Evolutionary conservation across 1,140 invertebrate genomes (phyloP).

Genomic region (Colletes gigas): DNA sequence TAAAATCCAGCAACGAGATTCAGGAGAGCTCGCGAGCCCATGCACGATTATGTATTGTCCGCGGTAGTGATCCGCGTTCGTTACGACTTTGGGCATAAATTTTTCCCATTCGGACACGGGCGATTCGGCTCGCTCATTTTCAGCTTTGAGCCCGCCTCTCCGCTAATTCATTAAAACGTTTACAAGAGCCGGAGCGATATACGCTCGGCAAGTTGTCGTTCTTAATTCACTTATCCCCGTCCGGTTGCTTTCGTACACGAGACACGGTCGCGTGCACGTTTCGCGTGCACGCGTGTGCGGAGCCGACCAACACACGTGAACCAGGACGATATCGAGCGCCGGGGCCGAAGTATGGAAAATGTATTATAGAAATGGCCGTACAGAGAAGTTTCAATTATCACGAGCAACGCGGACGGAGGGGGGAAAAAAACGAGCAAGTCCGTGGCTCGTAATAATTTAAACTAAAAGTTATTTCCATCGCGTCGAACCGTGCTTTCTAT

Average conservation of each 20-base stretch:
- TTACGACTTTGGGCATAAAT: constrained; percentile 20
- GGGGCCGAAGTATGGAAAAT: constrained; percentile 10
- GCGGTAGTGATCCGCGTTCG: background rate
- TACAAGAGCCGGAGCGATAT: constrained; percentile 45
- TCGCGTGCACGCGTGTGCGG: background rate
- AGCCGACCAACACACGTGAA: background rate
- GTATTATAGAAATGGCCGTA: background rate
- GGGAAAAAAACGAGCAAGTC: background rate
- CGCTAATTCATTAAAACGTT: constrained; percentile 66
- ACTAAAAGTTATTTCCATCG: no score
- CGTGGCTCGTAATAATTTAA: background rate
- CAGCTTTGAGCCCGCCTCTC: constrained; percentile 47
- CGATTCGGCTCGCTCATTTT: constrained; percentile 47
- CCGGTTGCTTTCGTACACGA: constrained; percentile 20
- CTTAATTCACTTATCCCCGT: constrained; percentile 65
- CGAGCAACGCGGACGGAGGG: background rate
- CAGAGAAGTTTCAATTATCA: constrained; percentile 49
- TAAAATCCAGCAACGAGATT: constrained; percentile 39
- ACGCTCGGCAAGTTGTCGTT: constrained; percentile 57
- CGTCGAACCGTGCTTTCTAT: background rate
- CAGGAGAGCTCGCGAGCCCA: background rate
- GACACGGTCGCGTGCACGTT: constrained; percentile 34
- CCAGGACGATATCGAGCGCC: background rate
- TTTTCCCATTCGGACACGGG: background rate
- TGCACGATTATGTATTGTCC: constrained; percentile 36